Base-by-base conservation (phyloP, 2,113 vertebrate genomes). In the Proterorhinus semilunaris region DNA sequence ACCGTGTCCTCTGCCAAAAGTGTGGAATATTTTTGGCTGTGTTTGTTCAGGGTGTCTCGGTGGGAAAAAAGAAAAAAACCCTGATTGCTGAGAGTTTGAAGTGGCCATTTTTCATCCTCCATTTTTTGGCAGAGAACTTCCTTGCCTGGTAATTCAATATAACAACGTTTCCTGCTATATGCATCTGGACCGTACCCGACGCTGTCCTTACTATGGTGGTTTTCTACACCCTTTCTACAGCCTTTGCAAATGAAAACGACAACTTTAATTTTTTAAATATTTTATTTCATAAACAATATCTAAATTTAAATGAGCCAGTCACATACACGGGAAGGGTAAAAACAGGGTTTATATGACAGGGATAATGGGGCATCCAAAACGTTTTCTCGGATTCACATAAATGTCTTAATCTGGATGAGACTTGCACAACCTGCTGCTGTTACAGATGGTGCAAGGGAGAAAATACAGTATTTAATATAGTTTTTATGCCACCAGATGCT, bases 251-350 rank as follows among this genome's bases (percentile, higher is more conserved):
- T 36, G 27, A 36, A 36, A 36, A 36, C 13, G 44, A n/a, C 12
- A n/a, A 61, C 15, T 13, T 44, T 64, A 74, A 61, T 70, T 84
- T 92, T 93, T 91, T 88, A 91, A 92, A 87, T 87, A 84, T 57
- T 90, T 92, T 90, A 91, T 92, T 92, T 88, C 74, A 88, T 89
- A 88, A 91, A 91, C 88, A 87, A 89, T 89, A 87, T 90, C 72
- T 82, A 80, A 89, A 88, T 83, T 78, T 36, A 81, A 76, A 83
- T 81, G 63, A 67, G 61, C 79, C 77, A 72, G 74, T 86, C 87
- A 90, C 74, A 75, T 83, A 87, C 82, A 91, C 84, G 78, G 48
- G 78, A 80, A 84, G 66, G 76, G 88, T 90, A 91, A 68, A 93
- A 92, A 61, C 42, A 16, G 12, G 7, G 42, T 61, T n/a, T 8